Conservation (phyloP, 2,797 vertebrate genomes). For the Galago senegalensis region DNA sequence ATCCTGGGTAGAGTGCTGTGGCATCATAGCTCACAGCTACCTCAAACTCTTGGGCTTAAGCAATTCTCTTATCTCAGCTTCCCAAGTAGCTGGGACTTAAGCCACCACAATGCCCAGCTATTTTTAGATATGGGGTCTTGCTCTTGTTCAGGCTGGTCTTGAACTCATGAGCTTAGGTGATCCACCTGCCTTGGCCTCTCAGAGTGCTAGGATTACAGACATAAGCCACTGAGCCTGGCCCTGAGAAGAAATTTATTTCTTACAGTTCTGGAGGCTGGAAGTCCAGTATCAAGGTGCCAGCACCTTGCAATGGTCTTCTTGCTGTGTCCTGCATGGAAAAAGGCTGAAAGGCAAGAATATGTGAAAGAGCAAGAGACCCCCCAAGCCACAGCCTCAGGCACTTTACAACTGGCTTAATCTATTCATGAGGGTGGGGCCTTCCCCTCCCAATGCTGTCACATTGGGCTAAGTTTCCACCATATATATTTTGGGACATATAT, state of each 20-base stretch:
- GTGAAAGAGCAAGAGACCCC: background rate
- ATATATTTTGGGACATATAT: background rate
- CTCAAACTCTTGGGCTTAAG: too few relatives aligned
- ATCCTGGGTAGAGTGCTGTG: too few relatives aligned
- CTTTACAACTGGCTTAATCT: background rate
- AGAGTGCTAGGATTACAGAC: too few relatives aligned
- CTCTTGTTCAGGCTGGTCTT: too few relatives aligned
- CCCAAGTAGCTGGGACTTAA: too few relatives aligned
- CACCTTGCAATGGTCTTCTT: background rate
- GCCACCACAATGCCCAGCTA: too few relatives aligned
- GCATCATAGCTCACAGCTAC: too few relatives aligned
- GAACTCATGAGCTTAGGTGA: too few relatives aligned
- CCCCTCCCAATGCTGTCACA: background rate
- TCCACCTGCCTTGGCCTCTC: too few relatives aligned
- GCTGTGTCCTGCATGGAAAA: background rate
- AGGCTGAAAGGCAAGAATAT: background rate
- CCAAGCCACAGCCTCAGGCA: background rate
- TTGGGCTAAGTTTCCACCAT: background rate
- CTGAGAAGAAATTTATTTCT: background rate
- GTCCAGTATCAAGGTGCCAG: background rate
- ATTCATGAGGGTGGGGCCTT: background rate
- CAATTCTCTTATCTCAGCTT: too few relatives aligned
- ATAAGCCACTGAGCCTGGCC: too few relatives aligned
- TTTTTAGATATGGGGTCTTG: too few relatives aligned
- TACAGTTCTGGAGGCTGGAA: background rate